A percentile compares a stretch with the other conserved stretches of the same genome.
These are phyloP conservation scores for Buathra laborator DNA, from an alignment of 2,888 invertebrate genomes.

Conservation along the genomic window DNA sequence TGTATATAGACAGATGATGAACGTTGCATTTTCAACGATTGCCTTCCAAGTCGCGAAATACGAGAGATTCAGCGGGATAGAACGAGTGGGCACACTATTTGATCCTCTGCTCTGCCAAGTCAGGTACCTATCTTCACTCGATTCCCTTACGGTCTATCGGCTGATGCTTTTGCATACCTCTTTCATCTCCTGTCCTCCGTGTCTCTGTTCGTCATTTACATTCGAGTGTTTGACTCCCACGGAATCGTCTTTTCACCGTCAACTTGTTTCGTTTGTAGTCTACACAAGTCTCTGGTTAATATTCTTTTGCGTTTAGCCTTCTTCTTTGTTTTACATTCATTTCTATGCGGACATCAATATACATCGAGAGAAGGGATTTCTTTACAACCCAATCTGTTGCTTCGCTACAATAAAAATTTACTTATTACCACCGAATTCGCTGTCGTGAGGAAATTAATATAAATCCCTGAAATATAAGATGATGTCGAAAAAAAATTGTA, in stretches of 20 bases:
- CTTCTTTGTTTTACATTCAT: too few relatives aligned
- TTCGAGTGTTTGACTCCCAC: neutral
- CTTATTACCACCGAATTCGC: too few relatives aligned
- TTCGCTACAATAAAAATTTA: too few relatives aligned
- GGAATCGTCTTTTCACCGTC: neutral
- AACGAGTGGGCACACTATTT: conserved; percentile 6
- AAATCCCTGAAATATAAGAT: neutral
- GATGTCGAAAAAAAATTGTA: neutral
- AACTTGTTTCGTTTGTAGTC: neutral
- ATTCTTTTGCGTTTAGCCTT: too few relatives aligned
- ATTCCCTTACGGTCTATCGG: neutral
- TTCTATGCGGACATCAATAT: too few relatives aligned
- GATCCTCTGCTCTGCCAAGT: conserved; percentile 1
- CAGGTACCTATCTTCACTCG: neutral
- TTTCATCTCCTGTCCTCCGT: neutral
- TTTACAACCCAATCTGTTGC: too few relatives aligned
- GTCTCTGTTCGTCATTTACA: neutral
- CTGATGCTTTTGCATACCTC: neutral
- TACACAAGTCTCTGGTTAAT: too few relatives aligned
- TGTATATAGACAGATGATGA: neutral
- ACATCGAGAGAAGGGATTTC: too few relatives aligned
- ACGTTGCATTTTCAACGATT: conserved; percentile 15
- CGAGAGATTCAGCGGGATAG: neutral
- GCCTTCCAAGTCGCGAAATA: conserved; percentile 16
- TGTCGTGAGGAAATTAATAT: too few relatives aligned